Conservation (phyloP, 2,888 invertebrate species). For the Ligdia adustata region DNA sequence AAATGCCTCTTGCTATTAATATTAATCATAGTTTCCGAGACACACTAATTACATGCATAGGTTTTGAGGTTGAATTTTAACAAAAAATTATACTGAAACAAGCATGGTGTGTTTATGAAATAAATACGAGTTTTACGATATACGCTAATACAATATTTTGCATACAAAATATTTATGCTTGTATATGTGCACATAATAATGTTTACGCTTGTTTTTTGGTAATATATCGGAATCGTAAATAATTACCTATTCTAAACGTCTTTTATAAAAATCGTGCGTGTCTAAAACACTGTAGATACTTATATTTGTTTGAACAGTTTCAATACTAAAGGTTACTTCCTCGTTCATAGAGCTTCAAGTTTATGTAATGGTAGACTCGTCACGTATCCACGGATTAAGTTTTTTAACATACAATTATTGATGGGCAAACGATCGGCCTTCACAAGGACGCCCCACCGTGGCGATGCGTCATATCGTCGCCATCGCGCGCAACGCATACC, state of each 20-base stretch:
- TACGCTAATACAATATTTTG: too few relatives aligned
- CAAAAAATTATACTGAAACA: too few relatives aligned
- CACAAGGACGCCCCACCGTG: conserved; percentile 72
- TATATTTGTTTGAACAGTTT: conserved; percentile 70
- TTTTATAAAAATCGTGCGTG: conserved; percentile 66
- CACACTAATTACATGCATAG: background rate
- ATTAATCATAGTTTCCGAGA: conserved; percentile 8
- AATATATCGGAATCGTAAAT: conserved; percentile 24
- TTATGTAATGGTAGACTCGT: conserved; percentile 64
- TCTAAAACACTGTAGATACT: conserved; percentile 65
- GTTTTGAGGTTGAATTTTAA: too few relatives aligned
- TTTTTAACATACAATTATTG: conserved; percentile 50
- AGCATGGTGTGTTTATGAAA: too few relatives aligned
- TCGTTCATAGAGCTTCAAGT: conserved; percentile 61
- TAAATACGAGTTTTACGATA: too few relatives aligned
- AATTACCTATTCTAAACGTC: conserved; percentile 38
- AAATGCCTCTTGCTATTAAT: conserved; percentile 15
- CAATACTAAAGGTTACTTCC: conserved; percentile 79
- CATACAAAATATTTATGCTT: too few relatives aligned
- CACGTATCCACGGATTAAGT: conserved; percentile 59
- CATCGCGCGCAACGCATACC: conserved; percentile 1
- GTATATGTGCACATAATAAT: too few relatives aligned
- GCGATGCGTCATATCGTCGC: too few relatives aligned
- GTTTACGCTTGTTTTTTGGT: conserved; percentile 43
- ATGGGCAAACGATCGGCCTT: conserved; percentile 65